phyloP scores from a whole-genome alignment of 2,888 invertebrate species.

The Polyploca ridens region DNA sequence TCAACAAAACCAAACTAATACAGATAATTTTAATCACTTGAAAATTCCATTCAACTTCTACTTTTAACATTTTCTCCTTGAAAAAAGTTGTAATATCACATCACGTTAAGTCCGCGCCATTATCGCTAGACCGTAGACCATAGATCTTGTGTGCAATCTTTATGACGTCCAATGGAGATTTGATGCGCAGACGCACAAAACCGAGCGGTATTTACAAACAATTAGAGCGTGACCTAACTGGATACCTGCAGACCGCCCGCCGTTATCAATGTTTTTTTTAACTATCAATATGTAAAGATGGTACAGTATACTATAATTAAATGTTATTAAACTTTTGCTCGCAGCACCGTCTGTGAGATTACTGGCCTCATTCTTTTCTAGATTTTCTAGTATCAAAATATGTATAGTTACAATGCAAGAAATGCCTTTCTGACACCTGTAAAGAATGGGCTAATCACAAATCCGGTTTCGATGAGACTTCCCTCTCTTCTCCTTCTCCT shows the following conservation, averaged over 20 bases:
- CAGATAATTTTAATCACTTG: neutral
- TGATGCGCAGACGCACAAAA: constrained; percentile 36
- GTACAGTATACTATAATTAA: constrained; percentile 26
- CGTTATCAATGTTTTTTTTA: constrained; percentile 55
- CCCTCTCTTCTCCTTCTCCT: too few species aligned
- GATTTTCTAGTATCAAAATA: too few species aligned
- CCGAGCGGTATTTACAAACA: constrained; percentile 47
- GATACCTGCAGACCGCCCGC: constrained; percentile 42
- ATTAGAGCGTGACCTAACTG: constrained; percentile 76
- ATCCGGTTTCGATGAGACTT: too few species aligned
- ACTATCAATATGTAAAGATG: constrained; percentile 39
- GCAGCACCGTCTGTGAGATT: neutral
- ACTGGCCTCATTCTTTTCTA: neutral
- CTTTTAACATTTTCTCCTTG: constrained; percentile 5
- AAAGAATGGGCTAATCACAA: too few species aligned
- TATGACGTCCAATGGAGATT: constrained; percentile 32
- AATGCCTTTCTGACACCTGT: too few species aligned
- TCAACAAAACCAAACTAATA: neutral
- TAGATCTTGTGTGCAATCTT: constrained; percentile 29
- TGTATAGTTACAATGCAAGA: too few species aligned
- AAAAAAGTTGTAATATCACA: constrained; percentile 10
- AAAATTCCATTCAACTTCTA: neutral
- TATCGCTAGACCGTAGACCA: constrained; percentile 31
- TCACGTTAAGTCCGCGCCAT: constrained; percentile 18
- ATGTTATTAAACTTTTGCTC: constrained; percentile 8